Evolutionary conservation across 2,113 vertebrate genomes (phyloP).

Genomic region (Poecile atricapillus): DNA sequence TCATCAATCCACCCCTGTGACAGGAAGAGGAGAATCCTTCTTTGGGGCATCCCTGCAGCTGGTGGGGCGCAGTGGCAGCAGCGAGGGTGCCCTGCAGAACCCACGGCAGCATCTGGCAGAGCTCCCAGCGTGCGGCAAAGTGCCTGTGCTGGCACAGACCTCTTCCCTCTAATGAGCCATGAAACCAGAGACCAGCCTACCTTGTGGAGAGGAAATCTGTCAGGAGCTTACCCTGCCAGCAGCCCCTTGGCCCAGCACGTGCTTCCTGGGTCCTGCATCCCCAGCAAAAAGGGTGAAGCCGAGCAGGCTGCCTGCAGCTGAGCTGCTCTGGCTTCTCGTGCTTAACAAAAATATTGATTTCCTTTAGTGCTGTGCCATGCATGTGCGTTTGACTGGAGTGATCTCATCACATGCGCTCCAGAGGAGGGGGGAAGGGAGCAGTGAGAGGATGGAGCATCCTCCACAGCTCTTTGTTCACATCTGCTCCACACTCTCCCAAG

Average conservation of each 20-base stretch:
- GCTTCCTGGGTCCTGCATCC: background rate
- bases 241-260: background rate
- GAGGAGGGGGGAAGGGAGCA: constrained; percentile 16
- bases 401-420: background rate
- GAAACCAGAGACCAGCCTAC: constrained; percentile 21
- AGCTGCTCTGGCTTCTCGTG: background rate
- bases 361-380: background rate
- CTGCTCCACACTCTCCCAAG: constrained; percentile 23
- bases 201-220: background rate
- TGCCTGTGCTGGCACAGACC: background rate
- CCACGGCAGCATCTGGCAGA: background rate
- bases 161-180: constrained; percentile 18
- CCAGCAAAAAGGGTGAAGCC: background rate
- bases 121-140: background rate
- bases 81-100: background rate
- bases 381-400: background rate
- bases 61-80: background rate
- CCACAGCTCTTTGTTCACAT: constrained; percentile 66
- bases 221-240: background rate
- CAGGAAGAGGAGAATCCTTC: background rate
- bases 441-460: constrained; percentile 22
- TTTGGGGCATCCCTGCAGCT: background rate
- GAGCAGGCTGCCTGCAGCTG: background rate
- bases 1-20: background rate
- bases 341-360: constrained; percentile 37